These are phyloP conservation scores for Onychostoma macrolepis DNA, from an alignment of 2,113 vertebrate species.

Conservation along the genomic window DNA sequence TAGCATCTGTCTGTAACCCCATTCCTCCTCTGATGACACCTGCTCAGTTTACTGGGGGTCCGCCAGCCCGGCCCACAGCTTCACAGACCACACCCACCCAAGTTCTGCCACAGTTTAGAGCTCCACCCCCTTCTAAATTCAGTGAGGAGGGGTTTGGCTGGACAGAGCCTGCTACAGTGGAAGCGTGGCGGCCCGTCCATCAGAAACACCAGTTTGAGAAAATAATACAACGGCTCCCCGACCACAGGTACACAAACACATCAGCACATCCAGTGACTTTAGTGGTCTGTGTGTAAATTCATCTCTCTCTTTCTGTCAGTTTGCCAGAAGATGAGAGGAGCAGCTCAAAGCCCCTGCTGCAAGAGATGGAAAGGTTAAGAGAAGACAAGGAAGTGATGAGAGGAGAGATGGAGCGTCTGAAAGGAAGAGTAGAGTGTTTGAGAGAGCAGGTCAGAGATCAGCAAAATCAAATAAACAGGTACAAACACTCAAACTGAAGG, in stretches of 20 bases:
- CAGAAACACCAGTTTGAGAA: neutral
- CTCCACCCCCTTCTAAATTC: neutral
- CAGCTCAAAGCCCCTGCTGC: slow-evolving; percentile 5
- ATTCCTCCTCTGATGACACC: slow-evolving; percentile 27
- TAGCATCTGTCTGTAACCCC: neutral
- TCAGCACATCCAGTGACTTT: neutral
- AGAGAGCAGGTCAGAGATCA: slow-evolving; percentile 70
- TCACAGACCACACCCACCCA: neutral
- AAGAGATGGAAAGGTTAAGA: slow-evolving; percentile 26
- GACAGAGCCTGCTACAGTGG: neutral
- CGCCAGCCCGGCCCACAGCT: neutral
- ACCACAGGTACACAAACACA: slow-evolving; percentile 18
- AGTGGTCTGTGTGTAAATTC: neutral
- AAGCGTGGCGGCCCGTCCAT: neutral
- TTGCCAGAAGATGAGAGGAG: slow-evolving; percentile 9
- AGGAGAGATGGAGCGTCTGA: slow-evolving; percentile 71
- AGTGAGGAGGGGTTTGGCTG: neutral
- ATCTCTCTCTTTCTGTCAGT: neutral
- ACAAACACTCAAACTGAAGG: neutral
- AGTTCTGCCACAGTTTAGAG: neutral
- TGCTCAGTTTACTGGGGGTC: slow-evolving; percentile 34
- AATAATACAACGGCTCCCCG: neutral
- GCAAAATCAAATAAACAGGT: slow-evolving; percentile 71
- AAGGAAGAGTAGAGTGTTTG: slow-evolving; percentile 69
- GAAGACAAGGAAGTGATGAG: slow-evolving; percentile 62